These are phyloP conservation scores for Ceramica pisi DNA, from an alignment of 2,888 invertebrate species.

Conservation along the genomic window DNA sequence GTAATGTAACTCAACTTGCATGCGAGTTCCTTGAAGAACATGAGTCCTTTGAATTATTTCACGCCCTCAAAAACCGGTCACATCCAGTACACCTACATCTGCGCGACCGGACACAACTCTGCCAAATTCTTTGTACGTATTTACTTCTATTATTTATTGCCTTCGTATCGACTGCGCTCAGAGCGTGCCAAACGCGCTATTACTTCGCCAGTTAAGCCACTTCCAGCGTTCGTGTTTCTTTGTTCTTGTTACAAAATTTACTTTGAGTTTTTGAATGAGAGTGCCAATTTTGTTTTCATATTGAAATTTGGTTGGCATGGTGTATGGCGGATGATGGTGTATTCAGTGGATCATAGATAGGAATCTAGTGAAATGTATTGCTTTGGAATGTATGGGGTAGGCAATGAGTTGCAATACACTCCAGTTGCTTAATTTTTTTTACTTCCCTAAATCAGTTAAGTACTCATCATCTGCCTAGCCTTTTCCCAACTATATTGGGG, in stretches of 20 bases:
- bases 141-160: conserved; percentile 87
- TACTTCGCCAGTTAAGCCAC: conserved; percentile 78
- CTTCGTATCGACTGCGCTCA: conserved; percentile 83
- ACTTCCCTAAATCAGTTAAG: too few species aligned
- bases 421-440: too few species aligned
- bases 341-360: conserved; percentile 1
- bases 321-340: neutral
- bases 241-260: conserved; percentile 75
- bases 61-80: conserved; percentile 35
- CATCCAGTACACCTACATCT: conserved; percentile 74
- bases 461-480: too few species aligned
- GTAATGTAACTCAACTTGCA: too few species aligned
- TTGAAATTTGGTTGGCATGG: conserved; percentile 60
- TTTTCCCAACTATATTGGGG: too few species aligned
- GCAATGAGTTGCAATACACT: neutral
- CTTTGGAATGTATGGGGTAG: neutral
- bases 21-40: too few species aligned
- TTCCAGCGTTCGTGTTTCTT: conserved; percentile 76
- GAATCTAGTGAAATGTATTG: neutral
- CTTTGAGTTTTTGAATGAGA: conserved; percentile 62
- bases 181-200: conserved; percentile 80
- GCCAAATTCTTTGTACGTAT: conserved; percentile 90
- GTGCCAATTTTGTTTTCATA: conserved; percentile 69
- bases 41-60: neutral
- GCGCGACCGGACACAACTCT: conserved; percentile 79